phyloP scores from a whole-genome alignment of 2,797 vertebrate species.

The Silurus lanzhouensis region DNA sequence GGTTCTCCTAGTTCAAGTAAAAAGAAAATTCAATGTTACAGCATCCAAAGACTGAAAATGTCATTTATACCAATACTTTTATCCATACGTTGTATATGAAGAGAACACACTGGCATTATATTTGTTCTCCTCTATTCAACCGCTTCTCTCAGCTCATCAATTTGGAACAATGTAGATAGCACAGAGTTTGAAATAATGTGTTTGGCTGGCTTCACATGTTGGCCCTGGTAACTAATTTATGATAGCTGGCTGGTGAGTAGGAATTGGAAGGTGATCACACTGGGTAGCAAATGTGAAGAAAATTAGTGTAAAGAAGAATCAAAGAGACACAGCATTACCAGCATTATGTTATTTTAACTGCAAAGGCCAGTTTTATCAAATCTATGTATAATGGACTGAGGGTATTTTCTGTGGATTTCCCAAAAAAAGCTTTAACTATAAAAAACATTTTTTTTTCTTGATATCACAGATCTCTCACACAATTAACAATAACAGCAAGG shows the following conservation, averaged over 20 bases:
- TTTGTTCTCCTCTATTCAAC: neutral
- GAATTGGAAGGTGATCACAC: neutral
- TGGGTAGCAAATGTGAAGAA: neutral
- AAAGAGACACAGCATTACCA: neutral
- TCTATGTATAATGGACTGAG: neutral
- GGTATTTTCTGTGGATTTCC: neutral
- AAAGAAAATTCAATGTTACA: neutral
- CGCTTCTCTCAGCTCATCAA: neutral
- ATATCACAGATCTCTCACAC: conserved; percentile 4
- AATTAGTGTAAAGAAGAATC: neutral
- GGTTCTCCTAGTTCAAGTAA: too few relatives aligned
- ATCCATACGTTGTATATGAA: too few relatives aligned
- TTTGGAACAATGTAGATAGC: neutral
- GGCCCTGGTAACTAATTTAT: neutral
- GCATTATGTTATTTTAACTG: conserved; percentile 12
- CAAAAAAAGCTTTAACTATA: neutral
- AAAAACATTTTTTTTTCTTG: neutral
- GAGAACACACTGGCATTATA: too few relatives aligned
- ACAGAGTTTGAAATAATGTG: neutral
- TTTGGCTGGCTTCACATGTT: neutral
- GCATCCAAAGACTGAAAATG: too few relatives aligned
- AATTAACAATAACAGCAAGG: neutral
- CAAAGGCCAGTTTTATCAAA: neutral
- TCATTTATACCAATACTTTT: too few relatives aligned
- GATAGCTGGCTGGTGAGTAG: neutral